A percentile compares a stretch with the other conserved stretches of the same genome.
phyloP scores from a whole-genome alignment of 2,797 vertebrate species.

The Anguilla anguilla region DNA sequence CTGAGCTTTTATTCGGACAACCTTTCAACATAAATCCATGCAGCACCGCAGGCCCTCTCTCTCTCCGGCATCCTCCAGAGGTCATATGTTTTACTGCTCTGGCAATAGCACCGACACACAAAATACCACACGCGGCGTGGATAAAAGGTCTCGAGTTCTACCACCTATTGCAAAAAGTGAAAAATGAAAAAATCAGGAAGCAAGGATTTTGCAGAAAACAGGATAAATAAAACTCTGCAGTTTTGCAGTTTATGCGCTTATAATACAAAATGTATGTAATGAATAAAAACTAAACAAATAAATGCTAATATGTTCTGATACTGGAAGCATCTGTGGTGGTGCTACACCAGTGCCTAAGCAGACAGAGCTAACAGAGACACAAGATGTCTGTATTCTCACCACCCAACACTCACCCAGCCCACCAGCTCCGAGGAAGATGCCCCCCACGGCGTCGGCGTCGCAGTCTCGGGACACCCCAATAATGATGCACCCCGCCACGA shows the following conservation, averaged over 20 bases:
- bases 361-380: constrained; percentile 13
- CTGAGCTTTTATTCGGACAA: constrained; percentile 36
- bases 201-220: neutral
- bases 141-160: neutral
- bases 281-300: neutral
- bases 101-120: neutral
- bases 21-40: neutral
- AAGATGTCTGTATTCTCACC: neutral
- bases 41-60: neutral
- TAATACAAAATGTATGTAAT: constrained; percentile 34
- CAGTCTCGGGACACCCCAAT: constrained; percentile 81
- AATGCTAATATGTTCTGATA: neutral
- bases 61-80: neutral
- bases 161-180: neutral
- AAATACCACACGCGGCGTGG: neutral
- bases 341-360: neutral
- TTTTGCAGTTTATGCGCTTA: constrained; percentile 11
- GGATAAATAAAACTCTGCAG: neutral
- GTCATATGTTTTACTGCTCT: neutral
- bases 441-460: constrained; percentile 77
- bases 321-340: neutral
- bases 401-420: constrained; percentile 73
- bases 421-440: constrained; percentile 78
- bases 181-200: neutral
- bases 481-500: constrained; percentile 84